phyloP scores from a whole-genome alignment of 1,140 invertebrate species.

The Drosophila bocqueti region DNA sequence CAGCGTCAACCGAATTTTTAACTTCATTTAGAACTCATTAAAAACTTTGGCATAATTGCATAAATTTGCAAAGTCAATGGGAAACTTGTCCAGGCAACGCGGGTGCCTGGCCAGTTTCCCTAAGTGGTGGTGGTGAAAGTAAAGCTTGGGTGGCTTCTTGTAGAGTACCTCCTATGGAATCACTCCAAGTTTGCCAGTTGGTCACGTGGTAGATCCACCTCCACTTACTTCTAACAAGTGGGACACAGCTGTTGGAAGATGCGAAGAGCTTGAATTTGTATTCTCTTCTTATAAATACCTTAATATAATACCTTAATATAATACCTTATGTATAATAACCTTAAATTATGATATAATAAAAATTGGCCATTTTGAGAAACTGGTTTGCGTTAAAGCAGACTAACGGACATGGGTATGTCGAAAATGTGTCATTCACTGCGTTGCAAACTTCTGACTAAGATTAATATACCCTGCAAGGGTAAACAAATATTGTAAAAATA shows the following conservation, averaged over 20 bases:
- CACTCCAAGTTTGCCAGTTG: constrained; percentile 6
- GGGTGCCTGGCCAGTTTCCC: constrained; percentile 6
- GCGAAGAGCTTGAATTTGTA: constrained; percentile 15
- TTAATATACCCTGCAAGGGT: too few species aligned
- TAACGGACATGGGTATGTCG: too few species aligned
- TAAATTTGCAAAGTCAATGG: constrained; percentile 82
- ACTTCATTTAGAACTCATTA: constrained; percentile 83
- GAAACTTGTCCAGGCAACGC: constrained; percentile 57
- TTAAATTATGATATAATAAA: too few species aligned
- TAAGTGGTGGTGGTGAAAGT: constrained; percentile 9
- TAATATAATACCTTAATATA: too few species aligned
- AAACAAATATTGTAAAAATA: too few species aligned
- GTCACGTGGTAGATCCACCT: constrained; percentile 6
- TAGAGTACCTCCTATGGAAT: constrained; percentile 1
- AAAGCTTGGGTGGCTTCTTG: not conserved
- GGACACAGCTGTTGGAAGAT: constrained; percentile 13
- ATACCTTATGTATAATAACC: too few species aligned
- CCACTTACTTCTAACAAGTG: constrained; percentile 2
- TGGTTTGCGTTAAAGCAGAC: too few species aligned
- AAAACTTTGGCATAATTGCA: constrained; percentile 83
- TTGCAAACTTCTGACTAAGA: too few species aligned
- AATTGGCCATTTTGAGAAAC: too few species aligned
- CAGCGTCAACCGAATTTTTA: constrained; percentile 75
- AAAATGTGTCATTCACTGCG: too few species aligned
- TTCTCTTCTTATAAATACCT: too few species aligned